phyloP scores from a whole-genome alignment of 2,888 invertebrate species.

The Stegana nigrithorax region DNA sequence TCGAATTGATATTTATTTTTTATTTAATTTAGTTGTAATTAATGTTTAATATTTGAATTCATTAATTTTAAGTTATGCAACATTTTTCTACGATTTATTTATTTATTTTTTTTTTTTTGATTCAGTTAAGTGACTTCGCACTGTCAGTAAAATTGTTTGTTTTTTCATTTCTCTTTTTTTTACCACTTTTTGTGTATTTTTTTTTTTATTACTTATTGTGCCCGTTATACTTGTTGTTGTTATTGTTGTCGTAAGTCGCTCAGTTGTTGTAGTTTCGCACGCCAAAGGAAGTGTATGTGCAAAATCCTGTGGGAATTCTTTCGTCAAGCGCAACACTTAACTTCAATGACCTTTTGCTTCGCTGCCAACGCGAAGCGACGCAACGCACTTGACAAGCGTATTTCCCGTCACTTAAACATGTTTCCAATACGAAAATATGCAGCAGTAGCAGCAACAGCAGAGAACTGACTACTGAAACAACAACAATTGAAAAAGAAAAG shows the following conservation, averaged over 20 bases:
- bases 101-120: slow-evolving; percentile 6
- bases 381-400: slow-evolving; percentile 45
- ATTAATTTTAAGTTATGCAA: slow-evolving; percentile 21
- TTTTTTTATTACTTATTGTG: slow-evolving; percentile 28
- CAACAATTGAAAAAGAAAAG: background rate
- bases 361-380: background rate
- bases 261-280: too few relatives aligned
- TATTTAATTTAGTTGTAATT: slow-evolving; percentile 10
- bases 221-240: slow-evolving; percentile 12
- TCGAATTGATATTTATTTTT: slow-evolving; percentile 4
- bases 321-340: slow-evolving; percentile 33
- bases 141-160: too few relatives aligned
- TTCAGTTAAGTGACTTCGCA: slow-evolving; percentile 1
- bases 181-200: slow-evolving; percentile 13
- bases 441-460: slow-evolving; percentile 17
- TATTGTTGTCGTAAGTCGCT: too few relatives aligned
- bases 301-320: slow-evolving; percentile 42
- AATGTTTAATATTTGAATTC: background rate
- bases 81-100: slow-evolving; percentile 28
- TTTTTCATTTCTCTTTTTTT: too few relatives aligned
- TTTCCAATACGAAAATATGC: slow-evolving; percentile 45
- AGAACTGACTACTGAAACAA: background rate
- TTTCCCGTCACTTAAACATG: slow-evolving; percentile 57
- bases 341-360: slow-evolving; percentile 36
- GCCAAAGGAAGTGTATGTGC: slow-evolving; percentile 32